Base-by-base conservation (phyloP, 1,140 invertebrate species). In the Pararge aegeria region DNA sequence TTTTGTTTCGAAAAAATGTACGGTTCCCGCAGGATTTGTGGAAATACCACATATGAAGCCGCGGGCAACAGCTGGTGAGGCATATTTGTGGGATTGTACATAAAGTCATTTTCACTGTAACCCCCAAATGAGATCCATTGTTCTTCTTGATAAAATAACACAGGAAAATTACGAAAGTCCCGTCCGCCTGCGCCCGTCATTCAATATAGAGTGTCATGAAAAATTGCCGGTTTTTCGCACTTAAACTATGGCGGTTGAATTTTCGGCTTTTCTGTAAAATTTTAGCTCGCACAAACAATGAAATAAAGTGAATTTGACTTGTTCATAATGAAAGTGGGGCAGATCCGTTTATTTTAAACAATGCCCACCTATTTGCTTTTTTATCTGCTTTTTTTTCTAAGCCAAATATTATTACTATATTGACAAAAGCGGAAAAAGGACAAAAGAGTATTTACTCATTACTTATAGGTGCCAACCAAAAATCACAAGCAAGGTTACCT, bases 121-220 rank as follows among this genome's bases (percentile, higher is more conserved):
- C 61, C 59, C n/a, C 63, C 55, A 69, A 76, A 73, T 73, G 73
- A 68, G 64, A 57, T 67, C 66, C 61, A 73, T 73, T 76, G 71
- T 73, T 70, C 67, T 57, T 57, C 37, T 50, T 72, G 65, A 77
- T 71, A 69, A 77, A 77, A 72, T 67, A 74, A 77, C 62, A 64
- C 71, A 72, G 69, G 72, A 77, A 77, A 73, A 83, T 85, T 85
- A 83, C 73, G 66, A 69, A 61, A 68, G 49, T 54, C 70, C 66
- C 63, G 46, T 53, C 54, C 62, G 70, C 68, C 78, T 69, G 68
- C 68, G 69, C 67, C 71, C 63, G 72, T 73, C 75, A 83, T 78
- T 78, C 68, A 77, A 77, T 72, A 66, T 64, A 57, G 64, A 67
- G 69, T 80, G 74, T 76, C 69, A 66, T 55, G 70, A 65, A 75